phyloP scores from a whole-genome alignment of 1,140 invertebrate genomes.

The Meloidogyne exigua region DNA sequence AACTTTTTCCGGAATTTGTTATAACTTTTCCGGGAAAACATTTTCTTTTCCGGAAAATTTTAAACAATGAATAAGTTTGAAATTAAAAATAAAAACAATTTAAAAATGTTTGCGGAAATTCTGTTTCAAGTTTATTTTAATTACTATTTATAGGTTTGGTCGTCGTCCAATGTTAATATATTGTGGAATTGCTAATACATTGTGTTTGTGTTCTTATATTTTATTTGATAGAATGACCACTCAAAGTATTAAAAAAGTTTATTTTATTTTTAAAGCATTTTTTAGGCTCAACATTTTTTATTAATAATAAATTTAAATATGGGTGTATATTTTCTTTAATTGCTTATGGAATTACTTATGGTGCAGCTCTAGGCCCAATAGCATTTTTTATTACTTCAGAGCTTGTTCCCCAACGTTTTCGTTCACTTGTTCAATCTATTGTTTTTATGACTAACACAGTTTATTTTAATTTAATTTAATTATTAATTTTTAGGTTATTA shows the following conservation, averaged over 20 bases:
- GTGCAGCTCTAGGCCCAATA: conserved; percentile 51
- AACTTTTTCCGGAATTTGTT: too few species aligned
- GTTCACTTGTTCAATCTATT: conserved; percentile 58
- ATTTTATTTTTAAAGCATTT: not conserved
- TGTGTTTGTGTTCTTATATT: conserved; percentile 48
- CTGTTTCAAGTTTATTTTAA: too few species aligned
- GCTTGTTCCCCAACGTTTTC: conserved; percentile 51
- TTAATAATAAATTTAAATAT: conserved; percentile 40
- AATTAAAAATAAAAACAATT: too few species aligned
- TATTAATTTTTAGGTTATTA: conserved; percentile 38
- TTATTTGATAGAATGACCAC: conserved; percentile 52
- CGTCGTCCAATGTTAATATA: conserved; percentile 50
- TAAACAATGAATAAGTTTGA: too few species aligned
- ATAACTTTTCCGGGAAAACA: too few species aligned
- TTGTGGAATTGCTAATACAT: conserved; percentile 53
- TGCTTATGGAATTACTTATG: conserved; percentile 51
- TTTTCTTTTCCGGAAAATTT: too few species aligned
- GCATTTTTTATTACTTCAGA: conserved; percentile 58
- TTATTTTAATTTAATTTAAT: not conserved
- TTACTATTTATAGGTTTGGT: conserved; percentile 47
- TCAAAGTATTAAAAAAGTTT: not conserved
- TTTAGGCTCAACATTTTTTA: conserved; percentile 4
- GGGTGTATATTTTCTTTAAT: conserved; percentile 53
- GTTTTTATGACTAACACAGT: conserved; percentile 53
- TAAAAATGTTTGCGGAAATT: too few species aligned